phyloP scores from a whole-genome alignment of 2,113 vertebrate species.

The Megalops atlanticus region DNA sequence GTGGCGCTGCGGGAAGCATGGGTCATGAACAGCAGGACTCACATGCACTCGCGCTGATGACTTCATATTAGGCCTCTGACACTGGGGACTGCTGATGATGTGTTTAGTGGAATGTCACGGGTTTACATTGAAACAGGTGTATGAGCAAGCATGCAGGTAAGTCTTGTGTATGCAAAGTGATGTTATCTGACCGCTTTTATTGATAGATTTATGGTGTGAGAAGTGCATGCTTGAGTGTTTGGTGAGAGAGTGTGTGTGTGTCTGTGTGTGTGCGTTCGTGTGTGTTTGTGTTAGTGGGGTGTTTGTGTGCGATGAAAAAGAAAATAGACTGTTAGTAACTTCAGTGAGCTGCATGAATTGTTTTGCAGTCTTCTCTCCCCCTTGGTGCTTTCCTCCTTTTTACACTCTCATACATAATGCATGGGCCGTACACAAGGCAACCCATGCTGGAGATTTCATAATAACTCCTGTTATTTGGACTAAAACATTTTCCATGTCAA shows the following conservation, averaged over 20 bases:
- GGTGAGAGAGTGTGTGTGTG: too few relatives aligned
- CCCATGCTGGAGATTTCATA: constrained; percentile 83
- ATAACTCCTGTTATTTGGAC: constrained; percentile 93
- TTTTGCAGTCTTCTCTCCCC: constrained; percentile 59
- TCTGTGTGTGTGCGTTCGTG: too few relatives aligned
- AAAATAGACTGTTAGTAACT: constrained; percentile 51
- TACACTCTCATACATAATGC: constrained; percentile 93
- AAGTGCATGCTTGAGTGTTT: too few relatives aligned
- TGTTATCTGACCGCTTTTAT: too few relatives aligned
- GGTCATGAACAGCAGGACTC: neutral
- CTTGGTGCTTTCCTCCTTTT: constrained; percentile 67
- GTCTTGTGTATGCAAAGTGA: too few relatives aligned
- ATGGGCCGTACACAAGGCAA: constrained; percentile 75
- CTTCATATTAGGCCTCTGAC: neutral
- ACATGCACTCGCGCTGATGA: too few relatives aligned
- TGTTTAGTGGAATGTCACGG: too few relatives aligned
- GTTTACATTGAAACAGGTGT: too few relatives aligned
- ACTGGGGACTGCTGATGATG: neutral
- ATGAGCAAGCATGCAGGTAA: too few relatives aligned
- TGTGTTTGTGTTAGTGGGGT: neutral
- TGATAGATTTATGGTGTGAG: too few relatives aligned
- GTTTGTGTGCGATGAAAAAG: neutral
- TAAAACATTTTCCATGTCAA: constrained; percentile 95
- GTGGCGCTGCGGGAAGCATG: neutral
- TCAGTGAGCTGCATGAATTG: constrained; percentile 64